phyloP scores from a whole-genome alignment of 1,140 invertebrate species.

The Kradibia gibbosae region DNA sequence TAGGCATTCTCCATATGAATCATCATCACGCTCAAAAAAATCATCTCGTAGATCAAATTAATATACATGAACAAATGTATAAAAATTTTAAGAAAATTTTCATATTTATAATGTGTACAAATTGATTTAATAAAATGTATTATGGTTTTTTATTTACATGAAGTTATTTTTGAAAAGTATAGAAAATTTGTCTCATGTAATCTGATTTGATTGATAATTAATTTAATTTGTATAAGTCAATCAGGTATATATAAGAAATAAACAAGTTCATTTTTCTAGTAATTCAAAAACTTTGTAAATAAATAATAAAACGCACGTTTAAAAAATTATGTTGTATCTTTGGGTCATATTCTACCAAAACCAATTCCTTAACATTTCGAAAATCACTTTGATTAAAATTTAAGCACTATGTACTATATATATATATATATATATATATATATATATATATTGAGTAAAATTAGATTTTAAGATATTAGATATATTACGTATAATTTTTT shows the following conservation, averaged over 20 bases:
- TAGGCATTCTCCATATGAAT: conserved; percentile 38
- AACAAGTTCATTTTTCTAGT: conserved; percentile 10
- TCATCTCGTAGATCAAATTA: conserved; percentile 40
- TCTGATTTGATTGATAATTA: neutral
- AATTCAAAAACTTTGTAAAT: conserved; percentile 28
- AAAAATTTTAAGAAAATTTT: neutral
- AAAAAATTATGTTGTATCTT: conserved; percentile 6
- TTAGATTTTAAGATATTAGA: too few species aligned
- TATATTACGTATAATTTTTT: too few species aligned
- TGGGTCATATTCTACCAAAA: neutral
- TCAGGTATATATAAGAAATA: neutral
- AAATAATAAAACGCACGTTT: conserved; percentile 10
- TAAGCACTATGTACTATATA: neutral
- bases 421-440: neutral
- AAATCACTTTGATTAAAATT: neutral
- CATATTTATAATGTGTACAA: conserved; percentile 21
- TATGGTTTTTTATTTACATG: conserved; percentile 32
- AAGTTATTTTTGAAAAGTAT: conserved; percentile 18
- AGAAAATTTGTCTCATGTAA: neutral
- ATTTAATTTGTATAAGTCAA: neutral
- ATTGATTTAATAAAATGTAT: conserved; percentile 21
- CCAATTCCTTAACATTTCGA: neutral
- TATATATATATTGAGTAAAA: too few species aligned
- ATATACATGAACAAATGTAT: conserved; percentile 21
- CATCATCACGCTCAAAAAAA: conserved; percentile 40